Base-by-base conservation (phyloP, 2,797 vertebrate genomes). In the Chanos chanos region DNA sequence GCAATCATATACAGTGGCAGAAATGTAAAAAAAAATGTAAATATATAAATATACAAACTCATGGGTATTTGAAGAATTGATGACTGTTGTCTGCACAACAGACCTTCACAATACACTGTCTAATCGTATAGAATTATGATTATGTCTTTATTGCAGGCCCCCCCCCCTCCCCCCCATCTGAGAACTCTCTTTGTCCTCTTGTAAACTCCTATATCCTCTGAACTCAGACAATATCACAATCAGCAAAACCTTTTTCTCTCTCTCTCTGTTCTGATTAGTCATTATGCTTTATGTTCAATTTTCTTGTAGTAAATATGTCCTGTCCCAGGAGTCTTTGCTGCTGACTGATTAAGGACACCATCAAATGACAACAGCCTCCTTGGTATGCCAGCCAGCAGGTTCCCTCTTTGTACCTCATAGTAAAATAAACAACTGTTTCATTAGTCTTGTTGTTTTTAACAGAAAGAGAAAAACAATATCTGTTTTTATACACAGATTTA, bases 391-490 rank as follows among this genome's bases (percentile, higher is more conserved):
- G 79, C 74, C 63, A 80, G 78, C 70, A 75, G 77, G 74, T 78
- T 74, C 78, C 76, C 64, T 57, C 74, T 82, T 77, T 77, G 70
- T 82, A 79, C 67, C 70, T 73, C 72, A 59, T 45, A 57, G 66
- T 66, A 79, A 81, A 84, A 84, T 85, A 80, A 79, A 84, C 77
- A 87, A 75, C 78, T 77, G 82, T 85, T 82, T 81, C 72, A 83
- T 86, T 83, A 81, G 61, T 43, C 40, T 19, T 50, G n/a, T 51
- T 66, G 59, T 72, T 78, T 80, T n/a, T n/a, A 76, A 74, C 66
- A 72, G 61, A 45, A 43, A 74, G 48, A 67, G 41, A 19, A 45
- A 67, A 68, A 70, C 70, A 64, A 66, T 70, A 70, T 80, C 75
- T 69, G 53, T 36, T 60, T 66, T 67, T 71, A 57, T 77, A 53